These are phyloP conservation scores for Trimorus sp. DNA, from an alignment of 2,888 invertebrate species.

Conservation along the genomic window DNA sequence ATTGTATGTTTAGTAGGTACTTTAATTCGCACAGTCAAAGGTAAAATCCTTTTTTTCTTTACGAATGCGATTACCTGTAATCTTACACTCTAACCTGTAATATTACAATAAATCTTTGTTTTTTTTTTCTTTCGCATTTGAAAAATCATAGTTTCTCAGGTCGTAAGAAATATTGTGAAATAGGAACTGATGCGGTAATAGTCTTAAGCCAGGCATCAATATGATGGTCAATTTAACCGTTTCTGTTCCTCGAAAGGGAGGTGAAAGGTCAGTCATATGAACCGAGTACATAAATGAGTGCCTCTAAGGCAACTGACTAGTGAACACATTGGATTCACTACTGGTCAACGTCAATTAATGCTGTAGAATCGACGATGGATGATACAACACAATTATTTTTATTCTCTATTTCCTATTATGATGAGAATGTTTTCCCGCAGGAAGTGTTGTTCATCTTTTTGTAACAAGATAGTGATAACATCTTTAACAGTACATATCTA, in stretches of 20 bases:
- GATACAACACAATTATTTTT: slow-evolving; percentile 43
- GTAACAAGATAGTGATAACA: neutral
- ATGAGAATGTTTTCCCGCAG: slow-evolving; percentile 31
- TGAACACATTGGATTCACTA: slow-evolving; percentile 40
- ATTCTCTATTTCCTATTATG: slow-evolving; percentile 20
- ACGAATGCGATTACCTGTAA: too few species aligned
- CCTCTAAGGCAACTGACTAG: slow-evolving; percentile 52
- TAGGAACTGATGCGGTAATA: slow-evolving; percentile 46
- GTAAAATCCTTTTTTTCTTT: too few species aligned
- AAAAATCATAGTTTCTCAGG: slow-evolving; percentile 24
- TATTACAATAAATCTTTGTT: too few species aligned
- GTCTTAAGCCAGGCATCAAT: slow-evolving; percentile 57
- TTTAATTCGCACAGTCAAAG: too few species aligned
- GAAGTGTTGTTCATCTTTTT: slow-evolving; percentile 18
- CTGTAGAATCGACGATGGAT: slow-evolving; percentile 31
- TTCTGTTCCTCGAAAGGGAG: slow-evolving; percentile 52
- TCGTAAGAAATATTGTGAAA: slow-evolving; percentile 33
- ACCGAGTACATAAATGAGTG: slow-evolving; percentile 51
- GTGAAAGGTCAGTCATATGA: slow-evolving; percentile 54
- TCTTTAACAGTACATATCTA: slow-evolving; percentile 23
- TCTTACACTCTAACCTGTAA: too few species aligned
- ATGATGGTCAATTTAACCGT: slow-evolving; percentile 64
- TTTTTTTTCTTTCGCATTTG: too few species aligned
- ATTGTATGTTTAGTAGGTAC: too few species aligned
- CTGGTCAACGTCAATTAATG: slow-evolving; percentile 58